Evolutionary conservation across 2,797 vertebrate genomes (phyloP).

Genomic region (Clarias fuscus): DNA sequence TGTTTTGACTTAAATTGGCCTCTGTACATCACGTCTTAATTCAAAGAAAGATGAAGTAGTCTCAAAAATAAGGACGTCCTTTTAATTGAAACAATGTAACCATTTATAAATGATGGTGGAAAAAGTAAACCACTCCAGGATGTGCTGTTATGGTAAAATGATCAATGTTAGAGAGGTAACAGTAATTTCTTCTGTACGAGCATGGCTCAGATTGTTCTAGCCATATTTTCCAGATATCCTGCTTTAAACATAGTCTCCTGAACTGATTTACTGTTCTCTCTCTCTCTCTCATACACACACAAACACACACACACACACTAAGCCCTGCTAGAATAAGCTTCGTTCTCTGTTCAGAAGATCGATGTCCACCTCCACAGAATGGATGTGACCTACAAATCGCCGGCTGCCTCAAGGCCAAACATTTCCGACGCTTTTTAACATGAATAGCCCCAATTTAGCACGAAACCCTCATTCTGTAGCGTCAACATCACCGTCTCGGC

Average conservation of each 20-base stretch:
- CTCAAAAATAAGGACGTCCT: too few species aligned
- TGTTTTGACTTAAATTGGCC: background rate
- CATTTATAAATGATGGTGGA: too few species aligned
- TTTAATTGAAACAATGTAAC: too few species aligned
- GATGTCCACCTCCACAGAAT: background rate
- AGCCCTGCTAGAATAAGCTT: background rate
- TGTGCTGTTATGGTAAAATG: background rate
- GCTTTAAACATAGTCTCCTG: background rate
- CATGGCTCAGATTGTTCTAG: background rate
- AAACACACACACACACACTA: background rate
- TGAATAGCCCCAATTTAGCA: constrained; percentile 16
- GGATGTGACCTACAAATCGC: background rate
- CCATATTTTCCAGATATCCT: background rate
- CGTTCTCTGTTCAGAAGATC: background rate
- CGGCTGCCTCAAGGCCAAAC: background rate
- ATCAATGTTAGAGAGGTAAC: background rate
- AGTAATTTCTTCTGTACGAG: background rate
- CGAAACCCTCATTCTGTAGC: background rate
- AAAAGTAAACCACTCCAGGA: too few species aligned
- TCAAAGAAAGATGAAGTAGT: too few species aligned
- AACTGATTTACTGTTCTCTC: background rate
- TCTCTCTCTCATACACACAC: background rate
- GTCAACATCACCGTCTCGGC: constrained; percentile 18
- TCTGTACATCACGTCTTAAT: too few species aligned
- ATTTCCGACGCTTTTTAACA: background rate